Evolutionary conservation across 2,113 vertebrate genomes (phyloP).

Genomic region (Psilopsiagon aurifrons): DNA sequence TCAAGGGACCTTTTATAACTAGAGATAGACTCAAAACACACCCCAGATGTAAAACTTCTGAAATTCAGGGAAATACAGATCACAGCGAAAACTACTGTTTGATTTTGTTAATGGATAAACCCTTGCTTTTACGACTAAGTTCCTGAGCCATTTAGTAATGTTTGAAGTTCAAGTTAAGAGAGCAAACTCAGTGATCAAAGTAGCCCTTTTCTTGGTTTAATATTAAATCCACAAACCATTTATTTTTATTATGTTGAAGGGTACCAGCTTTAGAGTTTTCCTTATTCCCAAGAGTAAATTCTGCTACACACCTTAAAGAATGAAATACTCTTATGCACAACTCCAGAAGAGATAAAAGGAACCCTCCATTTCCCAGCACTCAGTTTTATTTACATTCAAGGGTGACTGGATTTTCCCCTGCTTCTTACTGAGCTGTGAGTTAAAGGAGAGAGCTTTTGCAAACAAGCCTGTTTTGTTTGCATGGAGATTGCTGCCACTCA

Average conservation of each 20-base stretch:
- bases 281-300: slow-evolving; percentile 13
- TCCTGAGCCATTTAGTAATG: slow-evolving; percentile 4
- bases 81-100: slow-evolving; percentile 1
- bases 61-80: slow-evolving; percentile 33
- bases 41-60: background rate
- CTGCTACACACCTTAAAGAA: slow-evolving; percentile 17
- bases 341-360: slow-evolving; percentile 39
- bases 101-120: slow-evolving; percentile 40
- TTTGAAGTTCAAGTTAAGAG: slow-evolving; percentile 56
- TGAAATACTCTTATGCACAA: background rate
- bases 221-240: slow-evolving; percentile 34
- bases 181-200: slow-evolving; percentile 56
- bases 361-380: background rate
- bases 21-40: background rate
- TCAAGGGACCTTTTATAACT: background rate
- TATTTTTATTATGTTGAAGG: background rate
- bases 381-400: slow-evolving; percentile 47
- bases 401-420: background rate
- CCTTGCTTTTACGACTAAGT: background rate
- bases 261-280: background rate
- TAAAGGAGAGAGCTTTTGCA: slow-evolving; percentile 7
- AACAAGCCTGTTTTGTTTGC: slow-evolving; percentile 1
- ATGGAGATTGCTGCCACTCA: background rate
- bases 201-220: slow-evolving; percentile 27
- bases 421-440: background rate